Evolutionary conservation across 1,140 invertebrate genomes (phyloP).

Genomic region (Habropoda laboriosa): DNA sequence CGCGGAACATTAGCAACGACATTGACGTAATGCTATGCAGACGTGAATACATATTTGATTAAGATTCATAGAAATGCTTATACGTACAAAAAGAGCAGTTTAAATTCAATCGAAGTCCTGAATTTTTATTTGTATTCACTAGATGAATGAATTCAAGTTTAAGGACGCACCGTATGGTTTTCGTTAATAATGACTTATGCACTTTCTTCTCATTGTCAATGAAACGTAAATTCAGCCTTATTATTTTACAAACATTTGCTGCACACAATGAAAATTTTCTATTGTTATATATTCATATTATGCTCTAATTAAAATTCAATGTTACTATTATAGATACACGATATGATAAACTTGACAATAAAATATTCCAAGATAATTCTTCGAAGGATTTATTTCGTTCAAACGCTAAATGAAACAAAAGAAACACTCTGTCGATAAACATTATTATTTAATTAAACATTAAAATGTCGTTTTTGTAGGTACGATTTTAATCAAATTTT

Average conservation of each 20-base stretch:
- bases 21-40: neutral
- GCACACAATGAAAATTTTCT: neutral
- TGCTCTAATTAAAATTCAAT: neutral
- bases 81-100: neutral
- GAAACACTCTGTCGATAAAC: no score
- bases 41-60: neutral
- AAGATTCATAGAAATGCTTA: neutral
- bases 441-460: no score
- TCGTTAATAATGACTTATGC: neutral
- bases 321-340: neutral
- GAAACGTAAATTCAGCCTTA: neutral
- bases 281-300: neutral
- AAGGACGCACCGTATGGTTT: neutral
- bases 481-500: neutral
- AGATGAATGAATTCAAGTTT: constrained; percentile 29
- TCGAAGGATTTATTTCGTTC: neutral
- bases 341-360: fast-evolving
- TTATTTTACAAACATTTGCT: neutral
- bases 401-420: neutral
- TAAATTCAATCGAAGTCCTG: neutral
- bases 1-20: neutral
- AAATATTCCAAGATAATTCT: neutral
- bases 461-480: neutral
- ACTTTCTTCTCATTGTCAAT: neutral
- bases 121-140: constrained; percentile 19